Evolutionary conservation across 2,113 vertebrate genomes (phyloP).

Genomic region (Gracilinanus agilis): DNA sequence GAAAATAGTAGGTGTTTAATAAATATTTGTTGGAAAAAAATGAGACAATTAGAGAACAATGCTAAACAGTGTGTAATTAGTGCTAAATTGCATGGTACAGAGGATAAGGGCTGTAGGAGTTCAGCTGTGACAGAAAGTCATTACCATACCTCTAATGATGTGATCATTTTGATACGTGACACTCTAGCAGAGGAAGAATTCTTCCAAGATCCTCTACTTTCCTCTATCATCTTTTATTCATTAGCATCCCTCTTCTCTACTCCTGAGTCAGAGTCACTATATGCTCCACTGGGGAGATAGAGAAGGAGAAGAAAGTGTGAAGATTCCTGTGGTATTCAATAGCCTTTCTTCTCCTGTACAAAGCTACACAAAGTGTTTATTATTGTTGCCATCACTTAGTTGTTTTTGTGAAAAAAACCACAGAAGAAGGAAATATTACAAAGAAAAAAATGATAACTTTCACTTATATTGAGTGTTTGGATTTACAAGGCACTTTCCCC

Average conservation of each 20-base stretch:
- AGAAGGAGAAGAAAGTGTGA: background rate
- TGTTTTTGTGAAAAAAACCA: background rate
- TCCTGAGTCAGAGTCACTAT: background rate
- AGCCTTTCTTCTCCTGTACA: background rate
- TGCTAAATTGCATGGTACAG: background rate
- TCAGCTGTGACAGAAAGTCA: constrained; percentile 8
- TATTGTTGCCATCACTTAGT: background rate
- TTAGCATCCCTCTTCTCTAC: background rate
- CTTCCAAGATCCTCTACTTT: background rate
- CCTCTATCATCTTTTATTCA: background rate
- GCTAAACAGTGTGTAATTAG: background rate
- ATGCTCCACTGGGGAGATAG: background rate
- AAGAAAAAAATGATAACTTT: background rate
- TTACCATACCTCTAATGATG: background rate
- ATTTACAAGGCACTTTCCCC: background rate
- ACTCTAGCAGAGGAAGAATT: background rate
- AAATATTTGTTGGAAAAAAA: background rate
- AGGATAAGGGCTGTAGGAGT: background rate
- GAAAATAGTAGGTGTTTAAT: background rate
- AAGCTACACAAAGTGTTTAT: background rate
- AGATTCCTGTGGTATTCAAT: background rate
- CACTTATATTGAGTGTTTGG: background rate
- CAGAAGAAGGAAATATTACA: background rate
- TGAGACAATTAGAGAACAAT: background rate
- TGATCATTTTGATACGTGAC: background rate